Evolutionary conservation across 2,888 invertebrate species (phyloP), one percentile per base, ranked within the genome.

Genomic region (Ypsolopha sequella): DNA sequence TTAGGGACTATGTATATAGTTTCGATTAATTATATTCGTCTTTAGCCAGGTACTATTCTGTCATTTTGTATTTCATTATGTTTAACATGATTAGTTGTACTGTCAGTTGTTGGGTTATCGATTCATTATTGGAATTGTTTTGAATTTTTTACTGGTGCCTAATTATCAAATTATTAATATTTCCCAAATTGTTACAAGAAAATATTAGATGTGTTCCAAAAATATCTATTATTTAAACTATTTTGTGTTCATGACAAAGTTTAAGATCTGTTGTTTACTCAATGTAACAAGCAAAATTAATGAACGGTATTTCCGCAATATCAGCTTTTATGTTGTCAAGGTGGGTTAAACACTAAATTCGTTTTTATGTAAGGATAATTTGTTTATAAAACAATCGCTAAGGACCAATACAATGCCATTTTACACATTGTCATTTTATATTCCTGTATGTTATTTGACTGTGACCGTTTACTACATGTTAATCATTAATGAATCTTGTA

Each of bases 401-500:
- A 73, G 79, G 77, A 81, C 79, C 78, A 80, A 80, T 70, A 68
- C 70, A 68, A 68, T 68, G 64, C 66, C 65, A 61, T 70, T 68
- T 24, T 70, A 70, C 64, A 67, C 58, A 61, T 66, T 66, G 70
- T 71, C 68, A 64, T 72, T 72, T 71, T 71, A 68, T 71, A 73
- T 70, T 69, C 65, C 65, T 67, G 24, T 24, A 72, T 73, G 70
- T 68, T 66, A 65, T 62, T 67, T 64, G 62, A 68, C 66, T 71
- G 68, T 73, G 66, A 72, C 65, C 62, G 68, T 64, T 66, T 61
- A 64, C 63, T 68, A 64, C 64, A 63, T 69, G 58, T 67, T 69
- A 69, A 70, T 72, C 69, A 66, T 65, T 71, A 70, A 71, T 72
- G 72, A 70, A 72, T 73, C 73, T 80, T 86, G 80, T 84, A 84